These are phyloP conservation scores for Daktulosphaira vitifoliae DNA, from an alignment of 1,140 invertebrate species.

Conservation along the genomic window DNA sequence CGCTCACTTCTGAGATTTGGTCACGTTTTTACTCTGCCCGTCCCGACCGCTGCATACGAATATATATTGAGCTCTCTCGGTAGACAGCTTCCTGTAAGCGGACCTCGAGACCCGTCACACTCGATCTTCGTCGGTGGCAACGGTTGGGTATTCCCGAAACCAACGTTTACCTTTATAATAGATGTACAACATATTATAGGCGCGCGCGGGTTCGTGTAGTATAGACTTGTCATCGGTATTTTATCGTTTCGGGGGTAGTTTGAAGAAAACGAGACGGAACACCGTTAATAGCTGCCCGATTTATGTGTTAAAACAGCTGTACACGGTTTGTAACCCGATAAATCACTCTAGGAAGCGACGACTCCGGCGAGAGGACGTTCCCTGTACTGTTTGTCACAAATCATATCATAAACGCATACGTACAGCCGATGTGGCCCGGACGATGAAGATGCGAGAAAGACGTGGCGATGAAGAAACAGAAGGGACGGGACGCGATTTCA, in stretches of 20 bases:
- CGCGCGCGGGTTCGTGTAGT: no score
- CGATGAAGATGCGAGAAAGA: background rate
- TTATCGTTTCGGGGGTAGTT: conserved; percentile 14
- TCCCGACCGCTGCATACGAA: background rate
- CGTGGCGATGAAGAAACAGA: background rate
- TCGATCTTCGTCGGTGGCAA: conserved; percentile 41
- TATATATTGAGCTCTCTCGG: background rate
- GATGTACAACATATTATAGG: background rate
- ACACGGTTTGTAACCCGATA: conserved; percentile 24
- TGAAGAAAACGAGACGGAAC: conserved; percentile 22
- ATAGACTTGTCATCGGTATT: conserved; percentile 19
- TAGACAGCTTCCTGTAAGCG: conserved; percentile 15
- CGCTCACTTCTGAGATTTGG: conserved; percentile 7
- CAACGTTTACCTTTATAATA: background rate
- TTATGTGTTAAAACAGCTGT: conserved; percentile 29
- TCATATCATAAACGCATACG: background rate
- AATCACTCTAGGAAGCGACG: conserved; percentile 12
- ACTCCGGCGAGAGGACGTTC: background rate
- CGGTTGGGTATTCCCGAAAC: conserved; percentile 40
- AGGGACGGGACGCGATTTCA: background rate
- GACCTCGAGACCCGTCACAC: conserved; percentile 35
- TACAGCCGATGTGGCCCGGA: background rate
- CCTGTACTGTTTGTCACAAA: background rate
- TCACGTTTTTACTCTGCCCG: background rate
- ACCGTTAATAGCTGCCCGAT: conserved; percentile 19